A percentile compares a stretch with the other conserved stretches of the same genome.
These are phyloP conservation scores for Metacarcinus magister DNA, from an alignment of 2,888 invertebrate species.

Conservation along the genomic window DNA sequence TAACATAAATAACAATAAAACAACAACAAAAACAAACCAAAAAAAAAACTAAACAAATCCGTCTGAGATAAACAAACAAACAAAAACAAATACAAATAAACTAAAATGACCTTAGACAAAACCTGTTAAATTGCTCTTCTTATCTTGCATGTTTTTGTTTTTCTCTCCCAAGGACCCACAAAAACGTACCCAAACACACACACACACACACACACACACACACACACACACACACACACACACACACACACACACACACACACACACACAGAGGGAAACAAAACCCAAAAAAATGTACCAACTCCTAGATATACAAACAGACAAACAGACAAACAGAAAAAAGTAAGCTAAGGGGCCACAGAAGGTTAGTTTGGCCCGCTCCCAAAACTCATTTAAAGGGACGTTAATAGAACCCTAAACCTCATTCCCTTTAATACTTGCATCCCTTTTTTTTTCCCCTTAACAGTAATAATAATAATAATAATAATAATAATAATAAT, in stretches of 20 bases:
- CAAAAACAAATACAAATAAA: neutral
- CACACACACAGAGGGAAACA: neutral
- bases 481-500: too few species aligned
- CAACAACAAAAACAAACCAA: neutral
- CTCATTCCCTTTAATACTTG: neutral
- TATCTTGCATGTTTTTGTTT: neutral
- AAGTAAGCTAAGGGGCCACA: neutral
- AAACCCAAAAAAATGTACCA: neutral
- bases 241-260: constrained; percentile 41
- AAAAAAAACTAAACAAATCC: neutral
- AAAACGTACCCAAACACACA: neutral
- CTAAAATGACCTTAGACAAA: neutral
- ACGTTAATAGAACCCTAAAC: neutral
- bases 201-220: constrained; percentile 57
- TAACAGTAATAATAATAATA: too few species aligned
- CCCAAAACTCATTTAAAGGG: neutral
- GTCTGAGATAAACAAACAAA: constrained; percentile 1
- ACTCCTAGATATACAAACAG: neutral
- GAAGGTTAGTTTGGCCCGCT: neutral
- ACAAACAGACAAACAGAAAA: neutral
- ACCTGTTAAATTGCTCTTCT: neutral
- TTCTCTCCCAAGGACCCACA: neutral
- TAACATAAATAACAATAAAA: neutral
- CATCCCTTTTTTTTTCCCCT: neutral
- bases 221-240: constrained; percentile 59